Evolutionary conservation across 2,888 invertebrate genomes (phyloP), one percentile per base, ranked within the genome.

Genomic region (Hetaerina titia): DNA sequence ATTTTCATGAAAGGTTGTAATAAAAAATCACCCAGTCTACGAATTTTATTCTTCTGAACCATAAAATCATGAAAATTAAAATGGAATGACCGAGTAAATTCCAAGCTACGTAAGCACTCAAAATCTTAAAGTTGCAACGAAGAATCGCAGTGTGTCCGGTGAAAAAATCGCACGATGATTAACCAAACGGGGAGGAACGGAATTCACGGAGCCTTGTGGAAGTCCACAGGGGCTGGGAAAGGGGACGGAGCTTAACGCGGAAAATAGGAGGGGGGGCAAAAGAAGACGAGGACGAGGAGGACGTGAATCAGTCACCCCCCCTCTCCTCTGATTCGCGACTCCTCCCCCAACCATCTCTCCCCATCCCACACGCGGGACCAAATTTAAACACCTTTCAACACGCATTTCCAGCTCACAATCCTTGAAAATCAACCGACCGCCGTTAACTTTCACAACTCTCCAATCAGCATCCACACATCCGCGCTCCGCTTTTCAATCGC

Each of bases 391-490:
- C n/a, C 92, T 92, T 92, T 92, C 90, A 64, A n/a, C 63, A 45
- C 90, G 90, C 64, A 63, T 90, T 90, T 90, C 63, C 63, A 63
- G 64, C 45, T 90, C 92, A 92, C 92, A 92, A 92, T 74, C 92
- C 92, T 74, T 69, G 92, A 74, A 64, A 92, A 92, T 92, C 92
- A 92, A 92, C 69, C 92, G 92, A 69, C 92, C 92, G 64, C 92
- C 92, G 92, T 92, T 92, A 92, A 92, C 92, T 92, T 92, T 92
- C 69, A 81, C 69, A 92, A 92, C 92, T 69, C 92, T 74, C 92
- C 92, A 92, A 92, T 92, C 92, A 92, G 69, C 92, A 69, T 92
- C 92, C 92, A 69, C 92, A 92, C 92, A 74, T 11, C 60, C 31
- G 90, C n/a, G 58, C 25, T 56, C 69, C 90, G 19, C 92, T 74